phyloP scores from a whole-genome alignment of 2,888 invertebrate genomes.

The Xylophagus ater region DNA sequence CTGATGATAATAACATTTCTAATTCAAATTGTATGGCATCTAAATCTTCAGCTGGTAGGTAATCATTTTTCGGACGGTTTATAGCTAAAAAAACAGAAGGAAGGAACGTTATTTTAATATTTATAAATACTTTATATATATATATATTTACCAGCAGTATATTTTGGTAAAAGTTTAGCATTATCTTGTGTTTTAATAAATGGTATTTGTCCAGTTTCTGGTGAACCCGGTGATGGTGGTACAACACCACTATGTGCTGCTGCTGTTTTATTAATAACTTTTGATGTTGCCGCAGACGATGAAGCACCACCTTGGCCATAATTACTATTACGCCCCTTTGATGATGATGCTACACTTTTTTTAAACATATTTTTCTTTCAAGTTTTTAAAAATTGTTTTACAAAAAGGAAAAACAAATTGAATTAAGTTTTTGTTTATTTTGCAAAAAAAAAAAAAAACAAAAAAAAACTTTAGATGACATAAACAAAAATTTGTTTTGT shows the following conservation, averaged over 20 bases:
- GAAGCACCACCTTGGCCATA: slow-evolving; percentile 1
- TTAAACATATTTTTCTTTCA: slow-evolving; percentile 4
- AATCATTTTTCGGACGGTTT: slow-evolving; percentile 58
- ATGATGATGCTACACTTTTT: slow-evolving; percentile 1
- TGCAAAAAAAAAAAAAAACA: no score
- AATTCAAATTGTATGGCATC: slow-evolving; percentile 78
- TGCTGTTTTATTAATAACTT: no score
- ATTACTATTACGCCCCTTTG: not conserved
- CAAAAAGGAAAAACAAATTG: no score
- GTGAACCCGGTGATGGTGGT: slow-evolving; percentile 5
- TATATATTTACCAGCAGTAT: slow-evolving; percentile 40
- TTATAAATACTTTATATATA: not conserved
- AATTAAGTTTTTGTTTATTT: no score
- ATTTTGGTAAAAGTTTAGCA: slow-evolving; percentile 52
- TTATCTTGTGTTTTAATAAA: slow-evolving; percentile 61
- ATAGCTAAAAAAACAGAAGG: slow-evolving; percentile 41
- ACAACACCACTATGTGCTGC: not conserved
- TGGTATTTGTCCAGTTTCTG: slow-evolving; percentile 40
- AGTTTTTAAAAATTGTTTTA: no score
- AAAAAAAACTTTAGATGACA: no score
- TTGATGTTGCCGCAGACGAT: slow-evolving; percentile 4
- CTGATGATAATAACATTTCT: slow-evolving; percentile 72
- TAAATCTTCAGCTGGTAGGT: slow-evolving; percentile 77
- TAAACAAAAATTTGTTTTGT: no score
- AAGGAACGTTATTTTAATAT: not conserved